phyloP scores from a whole-genome alignment of 2,113 vertebrate genomes.

The Tragelaphus imberbis region DNA sequence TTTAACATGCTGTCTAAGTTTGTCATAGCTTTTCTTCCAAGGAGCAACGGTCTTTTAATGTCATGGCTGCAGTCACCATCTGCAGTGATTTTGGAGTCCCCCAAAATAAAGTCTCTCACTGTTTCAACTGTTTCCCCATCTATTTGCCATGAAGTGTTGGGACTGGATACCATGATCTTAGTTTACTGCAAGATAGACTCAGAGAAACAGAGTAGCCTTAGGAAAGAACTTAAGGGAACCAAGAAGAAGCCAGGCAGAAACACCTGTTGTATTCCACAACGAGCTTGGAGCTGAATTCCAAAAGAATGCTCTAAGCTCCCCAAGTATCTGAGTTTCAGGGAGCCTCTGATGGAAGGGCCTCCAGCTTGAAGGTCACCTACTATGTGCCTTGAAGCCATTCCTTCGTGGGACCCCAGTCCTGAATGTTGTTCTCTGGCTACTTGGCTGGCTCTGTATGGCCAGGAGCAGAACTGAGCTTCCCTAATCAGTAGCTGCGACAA shows the following conservation, averaged over 20 bases:
- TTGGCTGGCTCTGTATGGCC: background rate
- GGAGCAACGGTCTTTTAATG: background rate
- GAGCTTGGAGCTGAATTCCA: too few relatives aligned
- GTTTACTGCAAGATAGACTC: background rate
- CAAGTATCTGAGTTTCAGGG: background rate
- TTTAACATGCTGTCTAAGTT: background rate
- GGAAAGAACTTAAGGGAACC: background rate
- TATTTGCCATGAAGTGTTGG: background rate
- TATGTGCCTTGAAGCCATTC: background rate
- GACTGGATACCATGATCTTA: background rate
- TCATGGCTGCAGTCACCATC: background rate
- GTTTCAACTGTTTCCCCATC: background rate
- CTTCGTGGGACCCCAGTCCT: background rate
- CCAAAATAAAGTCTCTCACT: background rate
- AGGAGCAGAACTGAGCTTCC: conserved; percentile 8
- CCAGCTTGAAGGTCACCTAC: background rate
- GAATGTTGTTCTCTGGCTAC: background rate
- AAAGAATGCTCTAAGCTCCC: background rate
- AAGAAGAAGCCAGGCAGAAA: background rate
- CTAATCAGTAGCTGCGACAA: background rate
- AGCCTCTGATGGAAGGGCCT: background rate
- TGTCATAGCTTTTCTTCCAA: background rate
- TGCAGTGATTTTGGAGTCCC: background rate
- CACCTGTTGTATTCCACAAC: background rate
- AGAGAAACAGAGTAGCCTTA: background rate